These are phyloP conservation scores for Bufo gargarizans DNA, from an alignment of 2,113 vertebrate genomes.

Conservation along the genomic window DNA sequence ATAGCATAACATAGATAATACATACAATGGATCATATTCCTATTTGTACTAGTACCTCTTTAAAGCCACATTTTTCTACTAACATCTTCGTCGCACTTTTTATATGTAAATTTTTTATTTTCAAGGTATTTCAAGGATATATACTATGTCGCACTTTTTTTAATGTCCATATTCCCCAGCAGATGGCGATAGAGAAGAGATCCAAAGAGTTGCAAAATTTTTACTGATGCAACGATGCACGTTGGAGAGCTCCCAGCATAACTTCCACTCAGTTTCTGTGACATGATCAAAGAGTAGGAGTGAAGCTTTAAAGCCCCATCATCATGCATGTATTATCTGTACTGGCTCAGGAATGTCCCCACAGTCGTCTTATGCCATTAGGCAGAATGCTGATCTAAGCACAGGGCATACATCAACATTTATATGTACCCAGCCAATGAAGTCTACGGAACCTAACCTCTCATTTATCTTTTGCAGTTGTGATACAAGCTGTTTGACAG, in stretches of 20 bases:
- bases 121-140: no score
- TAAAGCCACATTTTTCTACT: no score
- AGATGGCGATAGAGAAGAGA: background rate
- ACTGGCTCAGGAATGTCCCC: background rate
- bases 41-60: no score
- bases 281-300: conserved; percentile 8
- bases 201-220: background rate
- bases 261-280: background rate
- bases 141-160: background rate
- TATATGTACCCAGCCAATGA: background rate
- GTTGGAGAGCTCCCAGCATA: conserved; percentile 7
- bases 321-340: background rate
- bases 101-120: no score
- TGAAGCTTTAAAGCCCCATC: background rate
- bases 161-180: background rate
- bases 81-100: no score
- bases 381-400: background rate
- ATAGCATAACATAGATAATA: no score
- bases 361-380: background rate
- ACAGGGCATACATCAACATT: background rate
- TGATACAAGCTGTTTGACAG: conserved; percentile 38
- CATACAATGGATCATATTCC: no score
- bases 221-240: background rate
- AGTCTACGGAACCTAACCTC: background rate
- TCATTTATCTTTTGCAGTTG: conserved; percentile 19